A percentile compares a stretch with the other conserved stretches of the same genome.
Conservation (phyloP, 2,888 invertebrate genomes). For the Frankliniella intonsa region DNA sequence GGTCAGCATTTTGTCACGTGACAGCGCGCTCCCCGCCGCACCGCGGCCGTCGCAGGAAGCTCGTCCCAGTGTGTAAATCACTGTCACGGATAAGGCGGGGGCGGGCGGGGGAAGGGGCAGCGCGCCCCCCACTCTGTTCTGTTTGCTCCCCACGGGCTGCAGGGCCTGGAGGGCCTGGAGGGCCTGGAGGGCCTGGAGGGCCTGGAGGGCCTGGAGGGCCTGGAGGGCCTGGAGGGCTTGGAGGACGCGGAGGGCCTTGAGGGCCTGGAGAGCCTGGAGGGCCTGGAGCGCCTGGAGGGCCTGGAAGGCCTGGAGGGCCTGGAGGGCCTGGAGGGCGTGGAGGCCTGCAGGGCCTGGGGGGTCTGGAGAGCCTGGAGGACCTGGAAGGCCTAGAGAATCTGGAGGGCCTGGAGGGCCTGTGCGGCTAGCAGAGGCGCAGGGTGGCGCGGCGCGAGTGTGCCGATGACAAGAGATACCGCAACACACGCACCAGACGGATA, state of each 20-base stretch:
- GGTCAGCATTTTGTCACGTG: too few relatives aligned
- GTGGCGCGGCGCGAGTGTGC: not conserved
- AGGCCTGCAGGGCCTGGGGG: not conserved
- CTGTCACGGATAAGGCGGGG: conserved; percentile 11
- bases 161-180: not conserved
- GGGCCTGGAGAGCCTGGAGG: not conserved
- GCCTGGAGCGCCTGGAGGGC: not conserved
- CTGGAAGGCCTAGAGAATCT: not conserved
- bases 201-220: not conserved
- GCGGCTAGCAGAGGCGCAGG: too few relatives aligned
- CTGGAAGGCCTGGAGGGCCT: not conserved
- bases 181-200: not conserved
- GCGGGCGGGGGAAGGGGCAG: not conserved
- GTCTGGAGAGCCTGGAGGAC: not conserved
- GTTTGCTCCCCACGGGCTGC: too few relatives aligned
- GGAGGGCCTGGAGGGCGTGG: not conserved
- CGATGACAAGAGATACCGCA: not conserved
- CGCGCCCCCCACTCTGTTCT: too few relatives aligned
- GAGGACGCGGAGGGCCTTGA: not conserved
- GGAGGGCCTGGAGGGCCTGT: not conserved
- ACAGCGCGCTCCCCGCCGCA: not conserved
- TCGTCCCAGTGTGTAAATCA: conserved; percentile 6
- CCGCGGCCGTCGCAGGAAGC: not conserved
- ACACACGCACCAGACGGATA: not conserved
- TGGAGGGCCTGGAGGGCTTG: not conserved